Percentiles rank a stretch among this genome's conserved stretches.
phyloP scores from a whole-genome alignment of 2,888 invertebrate species.

The Drosophila neotestacea region DNA sequence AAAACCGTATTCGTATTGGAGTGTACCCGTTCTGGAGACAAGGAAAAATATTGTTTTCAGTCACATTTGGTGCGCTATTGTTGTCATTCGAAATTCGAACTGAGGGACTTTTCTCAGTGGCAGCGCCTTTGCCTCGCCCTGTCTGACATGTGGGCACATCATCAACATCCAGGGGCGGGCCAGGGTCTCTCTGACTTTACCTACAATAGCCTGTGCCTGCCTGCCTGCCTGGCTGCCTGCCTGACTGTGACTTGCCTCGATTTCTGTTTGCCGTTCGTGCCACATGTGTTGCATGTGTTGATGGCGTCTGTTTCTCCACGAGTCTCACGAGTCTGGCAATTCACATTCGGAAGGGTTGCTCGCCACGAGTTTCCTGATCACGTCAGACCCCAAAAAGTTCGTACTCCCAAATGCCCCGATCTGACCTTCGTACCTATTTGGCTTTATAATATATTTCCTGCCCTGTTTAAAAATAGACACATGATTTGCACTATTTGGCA shows the following conservation, averaged over 20 bases:
- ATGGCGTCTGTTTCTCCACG: constrained; percentile 33
- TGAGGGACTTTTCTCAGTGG: constrained; percentile 36
- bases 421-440: constrained; percentile 63
- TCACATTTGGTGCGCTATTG: constrained; percentile 71
- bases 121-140: constrained; percentile 30
- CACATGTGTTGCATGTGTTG: constrained; percentile 76
- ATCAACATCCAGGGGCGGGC: constrained; percentile 46
- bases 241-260: constrained; percentile 28
- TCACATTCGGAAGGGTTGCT: constrained; percentile 31
- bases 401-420: constrained; percentile 21
- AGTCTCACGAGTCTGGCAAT: constrained; percentile 27
- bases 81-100: constrained; percentile 50
- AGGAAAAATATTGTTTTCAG: constrained; percentile 81
- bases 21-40: constrained; percentile 59
- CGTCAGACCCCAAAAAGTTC: constrained; percentile 23
- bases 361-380: constrained; percentile 42
- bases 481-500: constrained; percentile 49
- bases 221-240: constrained; percentile 11
- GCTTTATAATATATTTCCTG: constrained; percentile 51
- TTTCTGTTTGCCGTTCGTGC: constrained; percentile 50
- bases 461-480: constrained; percentile 37
- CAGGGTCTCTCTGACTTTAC: constrained; percentile 33
- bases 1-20: constrained; percentile 8
- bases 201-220: constrained; percentile 38
- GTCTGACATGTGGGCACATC: constrained; percentile 59